These are phyloP conservation scores for Girardinichthys multiradiatus DNA, from an alignment of 2,113 vertebrate genomes.

Conservation along the genomic window DNA sequence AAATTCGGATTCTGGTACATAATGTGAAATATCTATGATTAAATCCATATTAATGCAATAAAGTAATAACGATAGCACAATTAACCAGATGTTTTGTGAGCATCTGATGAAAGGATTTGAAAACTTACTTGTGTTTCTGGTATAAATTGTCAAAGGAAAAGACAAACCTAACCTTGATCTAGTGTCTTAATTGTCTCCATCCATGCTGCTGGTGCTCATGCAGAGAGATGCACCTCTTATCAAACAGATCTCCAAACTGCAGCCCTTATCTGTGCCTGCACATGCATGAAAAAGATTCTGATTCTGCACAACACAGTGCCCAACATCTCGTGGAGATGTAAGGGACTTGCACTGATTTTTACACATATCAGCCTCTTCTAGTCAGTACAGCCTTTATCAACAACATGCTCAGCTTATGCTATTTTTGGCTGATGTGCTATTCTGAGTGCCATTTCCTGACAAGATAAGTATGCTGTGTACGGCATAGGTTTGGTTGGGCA, in stretches of 20 bases:
- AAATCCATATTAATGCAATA: not conserved
- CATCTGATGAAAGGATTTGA: conserved; percentile 14
- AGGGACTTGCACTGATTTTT: conserved; percentile 22
- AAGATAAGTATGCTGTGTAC: conserved; percentile 43
- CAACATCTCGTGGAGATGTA: not conserved
- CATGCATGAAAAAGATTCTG: not conserved
- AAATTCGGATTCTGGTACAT: no score
- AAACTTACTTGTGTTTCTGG: conserved; percentile 26
- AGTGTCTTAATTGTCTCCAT: conserved; percentile 4
- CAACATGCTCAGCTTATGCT: conserved; percentile 35
- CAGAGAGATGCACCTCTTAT: not conserved
- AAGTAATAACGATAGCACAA: not conserved
- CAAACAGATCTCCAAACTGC: conserved; percentile 13
- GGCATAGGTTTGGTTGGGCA: conserved; percentile 1
- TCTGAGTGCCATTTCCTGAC: conserved; percentile 41
- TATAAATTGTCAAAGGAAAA: conserved; percentile 17
- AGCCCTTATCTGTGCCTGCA: not conserved
- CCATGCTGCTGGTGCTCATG: not conserved
- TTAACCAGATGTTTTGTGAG: not conserved
- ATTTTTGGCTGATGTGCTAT: conserved; percentile 52
- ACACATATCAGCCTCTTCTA: conserved; percentile 31
- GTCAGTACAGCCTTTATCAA: conserved; percentile 11
- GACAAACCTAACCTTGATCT: conserved; percentile 11
- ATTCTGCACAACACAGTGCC: not conserved
- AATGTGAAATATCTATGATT: no score